Conservation (phyloP, 1,140 invertebrate genomes). For the Orussus abietinus region DNA sequence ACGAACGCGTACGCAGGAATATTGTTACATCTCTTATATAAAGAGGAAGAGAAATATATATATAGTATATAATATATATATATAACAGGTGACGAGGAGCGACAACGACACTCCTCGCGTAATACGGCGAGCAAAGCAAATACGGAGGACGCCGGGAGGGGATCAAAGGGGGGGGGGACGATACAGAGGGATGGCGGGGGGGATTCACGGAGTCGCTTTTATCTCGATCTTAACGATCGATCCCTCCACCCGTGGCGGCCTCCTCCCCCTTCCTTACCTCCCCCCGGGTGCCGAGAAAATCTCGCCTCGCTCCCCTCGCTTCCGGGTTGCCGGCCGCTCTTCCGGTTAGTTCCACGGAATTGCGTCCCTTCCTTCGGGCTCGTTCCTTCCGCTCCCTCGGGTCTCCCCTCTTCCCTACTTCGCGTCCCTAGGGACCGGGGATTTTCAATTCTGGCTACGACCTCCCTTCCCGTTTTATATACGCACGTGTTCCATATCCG, state of each 20-base stretch:
- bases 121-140: too few relatives aligned
- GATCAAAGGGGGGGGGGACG: not conserved
- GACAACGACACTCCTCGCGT: too few relatives aligned
- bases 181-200: not conserved
- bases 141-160: not conserved
- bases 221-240: slow-evolving; percentile 43
- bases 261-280: slow-evolving; percentile 5
- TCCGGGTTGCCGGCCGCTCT: slow-evolving; percentile 47
- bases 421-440: too few relatives aligned
- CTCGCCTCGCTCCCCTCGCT: slow-evolving; percentile 36
- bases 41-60: too few relatives aligned
- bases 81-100: too few relatives aligned
- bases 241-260: slow-evolving; percentile 27
- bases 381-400: slow-evolving; percentile 3
- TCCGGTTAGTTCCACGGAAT: slow-evolving; percentile 38
- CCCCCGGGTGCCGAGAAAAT: slow-evolving; percentile 16
- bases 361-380: slow-evolving; percentile 15
- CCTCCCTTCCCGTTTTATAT: too few relatives aligned
- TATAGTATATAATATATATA: too few relatives aligned
- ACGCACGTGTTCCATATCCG: too few relatives aligned
- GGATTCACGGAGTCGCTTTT: too few relatives aligned
- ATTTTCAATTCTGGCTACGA: too few relatives aligned
- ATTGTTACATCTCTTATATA: too few relatives aligned
- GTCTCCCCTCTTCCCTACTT: slow-evolving; percentile 18
- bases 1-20: too few relatives aligned